These are phyloP conservation scores for Andinoacara biseriatus DNA, from an alignment of 2,113 vertebrate genomes.

Conservation along the genomic window DNA sequence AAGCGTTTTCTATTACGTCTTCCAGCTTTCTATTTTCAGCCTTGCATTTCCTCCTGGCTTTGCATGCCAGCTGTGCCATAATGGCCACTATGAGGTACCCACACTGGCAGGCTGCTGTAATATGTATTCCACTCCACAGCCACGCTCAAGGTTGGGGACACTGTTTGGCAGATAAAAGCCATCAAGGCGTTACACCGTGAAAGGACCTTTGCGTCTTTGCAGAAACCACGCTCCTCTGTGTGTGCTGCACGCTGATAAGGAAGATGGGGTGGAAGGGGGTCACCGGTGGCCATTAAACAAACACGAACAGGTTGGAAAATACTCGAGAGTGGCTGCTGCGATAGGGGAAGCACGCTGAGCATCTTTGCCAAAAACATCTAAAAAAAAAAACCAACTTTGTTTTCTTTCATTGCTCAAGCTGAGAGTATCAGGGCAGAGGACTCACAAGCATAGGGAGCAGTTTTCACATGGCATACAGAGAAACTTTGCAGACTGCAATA, in stretches of 20 bases:
- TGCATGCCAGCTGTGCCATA: slow-evolving; percentile 27
- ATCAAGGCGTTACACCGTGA: slow-evolving; percentile 57
- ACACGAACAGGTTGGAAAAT: slow-evolving; percentile 35
- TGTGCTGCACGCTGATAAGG: slow-evolving; percentile 77
- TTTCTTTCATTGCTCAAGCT: not conserved
- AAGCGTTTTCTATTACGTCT: slow-evolving; percentile 25
- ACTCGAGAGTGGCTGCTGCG: slow-evolving; percentile 34
- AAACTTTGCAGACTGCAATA: not conserved
- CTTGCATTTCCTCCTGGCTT: slow-evolving; percentile 3
- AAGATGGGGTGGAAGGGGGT: slow-evolving; percentile 70
- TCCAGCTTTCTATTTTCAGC: slow-evolving; percentile 42
- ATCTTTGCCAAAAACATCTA: not conserved
- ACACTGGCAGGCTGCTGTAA: slow-evolving; percentile 21
- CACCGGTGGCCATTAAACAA: slow-evolving; percentile 42
- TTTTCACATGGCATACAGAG: not conserved
- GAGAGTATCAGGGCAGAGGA: not conserved
- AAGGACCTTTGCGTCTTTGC: slow-evolving; percentile 65
- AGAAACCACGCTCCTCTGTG: slow-evolving; percentile 58
- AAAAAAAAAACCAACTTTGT: slow-evolving; percentile 12
- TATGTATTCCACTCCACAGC: slow-evolving; percentile 56
- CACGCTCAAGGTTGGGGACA: slow-evolving; percentile 50
- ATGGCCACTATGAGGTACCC: slow-evolving; percentile 14
- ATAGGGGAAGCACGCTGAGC: slow-evolving; percentile 13
- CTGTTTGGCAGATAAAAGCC: slow-evolving; percentile 66
- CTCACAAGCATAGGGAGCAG: not conserved